These are phyloP conservation scores for Scalopus aquaticus DNA, from an alignment of 2,113 vertebrate species.

Conservation along the genomic window DNA sequence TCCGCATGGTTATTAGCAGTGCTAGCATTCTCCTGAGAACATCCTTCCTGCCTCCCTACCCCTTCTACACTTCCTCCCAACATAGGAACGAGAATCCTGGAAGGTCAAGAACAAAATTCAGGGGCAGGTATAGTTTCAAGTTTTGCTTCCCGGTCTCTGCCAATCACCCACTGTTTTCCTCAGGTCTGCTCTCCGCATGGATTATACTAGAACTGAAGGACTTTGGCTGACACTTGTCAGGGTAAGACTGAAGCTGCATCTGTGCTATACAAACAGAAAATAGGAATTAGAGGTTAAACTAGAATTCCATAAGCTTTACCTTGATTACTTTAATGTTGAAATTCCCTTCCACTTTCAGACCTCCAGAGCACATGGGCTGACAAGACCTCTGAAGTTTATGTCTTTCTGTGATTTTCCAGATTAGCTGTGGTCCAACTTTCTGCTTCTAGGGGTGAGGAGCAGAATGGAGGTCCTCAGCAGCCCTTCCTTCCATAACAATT, in stretches of 20 bases:
- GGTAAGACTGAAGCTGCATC: not conserved
- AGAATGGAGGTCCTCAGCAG: not conserved
- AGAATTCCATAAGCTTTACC: not conserved
- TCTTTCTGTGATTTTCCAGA: not conserved
- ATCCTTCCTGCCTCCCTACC: not conserved
- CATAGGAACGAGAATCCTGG: not conserved
- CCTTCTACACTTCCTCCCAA: not conserved
- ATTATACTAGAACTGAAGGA: not conserved
- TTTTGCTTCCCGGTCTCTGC: not conserved
- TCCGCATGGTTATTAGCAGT: not conserved
- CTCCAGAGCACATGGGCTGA: fast-evolving
- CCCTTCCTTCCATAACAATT: not conserved
- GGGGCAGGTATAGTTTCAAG: not conserved
- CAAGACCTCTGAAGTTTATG: not conserved
- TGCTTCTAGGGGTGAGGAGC: not conserved
- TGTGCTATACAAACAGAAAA: not conserved
- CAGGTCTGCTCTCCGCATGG: not conserved
- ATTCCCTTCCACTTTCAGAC: not conserved
- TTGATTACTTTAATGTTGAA: not conserved
- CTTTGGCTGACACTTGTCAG: too few relatives aligned
- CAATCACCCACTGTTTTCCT: not conserved
- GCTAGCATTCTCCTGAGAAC: not conserved
- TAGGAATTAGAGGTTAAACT: not conserved
- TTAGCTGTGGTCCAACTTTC: not conserved
- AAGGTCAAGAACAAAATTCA: not conserved